phyloP scores from a whole-genome alignment of 2,888 invertebrate species.

The Hetaerina titia region DNA sequence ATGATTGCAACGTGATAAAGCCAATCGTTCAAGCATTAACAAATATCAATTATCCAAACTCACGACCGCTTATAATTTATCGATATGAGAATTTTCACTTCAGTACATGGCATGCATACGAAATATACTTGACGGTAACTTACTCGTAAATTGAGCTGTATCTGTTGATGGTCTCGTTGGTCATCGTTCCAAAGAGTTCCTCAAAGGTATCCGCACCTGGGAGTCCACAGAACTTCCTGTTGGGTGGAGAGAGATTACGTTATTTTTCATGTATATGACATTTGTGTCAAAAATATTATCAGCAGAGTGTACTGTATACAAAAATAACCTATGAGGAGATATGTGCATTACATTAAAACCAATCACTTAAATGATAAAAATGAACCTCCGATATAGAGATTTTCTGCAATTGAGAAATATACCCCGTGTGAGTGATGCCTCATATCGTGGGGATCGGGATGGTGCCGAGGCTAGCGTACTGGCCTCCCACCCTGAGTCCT shows the following conservation, averaged over 20 bases:
- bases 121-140: slow-evolving; percentile 74
- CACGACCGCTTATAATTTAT: too few relatives aligned
- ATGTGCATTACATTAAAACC: neutral
- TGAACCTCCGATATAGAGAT: too few relatives aligned
- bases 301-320: neutral
- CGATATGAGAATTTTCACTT: too few relatives aligned
- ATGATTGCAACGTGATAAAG: too few relatives aligned
- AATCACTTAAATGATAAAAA: too few relatives aligned
- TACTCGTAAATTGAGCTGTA: slow-evolving; percentile 91
- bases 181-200: slow-evolving; percentile 91
- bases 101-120: too few relatives aligned
- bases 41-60: neutral
- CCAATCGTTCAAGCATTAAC: too few relatives aligned
- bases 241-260: slow-evolving; percentile 69
- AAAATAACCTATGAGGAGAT: neutral
- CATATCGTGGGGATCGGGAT: too few relatives aligned
- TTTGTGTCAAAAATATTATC: neutral
- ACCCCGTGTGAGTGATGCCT: too few relatives aligned
- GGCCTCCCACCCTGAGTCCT: too few relatives aligned
- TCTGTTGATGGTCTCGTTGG: slow-evolving; percentile 90
- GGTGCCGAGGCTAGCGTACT: too few relatives aligned
- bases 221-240: slow-evolving; percentile 91
- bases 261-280: neutral
- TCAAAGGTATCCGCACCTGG: slow-evolving; percentile 88
- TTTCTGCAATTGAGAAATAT: too few relatives aligned